These are phyloP conservation scores for Varanus komodoensis DNA, from an alignment of 2,113 vertebrate species.

Conservation along the genomic window DNA sequence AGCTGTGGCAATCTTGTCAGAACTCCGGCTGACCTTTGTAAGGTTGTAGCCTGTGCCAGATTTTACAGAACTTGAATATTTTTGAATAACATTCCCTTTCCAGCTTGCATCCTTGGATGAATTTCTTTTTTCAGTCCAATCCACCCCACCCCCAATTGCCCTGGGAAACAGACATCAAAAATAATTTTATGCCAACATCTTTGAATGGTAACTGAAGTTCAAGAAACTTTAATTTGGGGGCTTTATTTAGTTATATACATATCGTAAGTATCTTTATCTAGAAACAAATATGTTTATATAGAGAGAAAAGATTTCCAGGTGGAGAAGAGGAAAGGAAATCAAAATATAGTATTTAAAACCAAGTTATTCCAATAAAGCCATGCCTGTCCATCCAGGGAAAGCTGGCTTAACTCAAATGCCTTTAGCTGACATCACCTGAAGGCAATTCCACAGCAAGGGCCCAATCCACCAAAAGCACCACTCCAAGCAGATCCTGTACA, in stretches of 20 bases:
- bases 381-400: too few species aligned
- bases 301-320: too few species aligned
- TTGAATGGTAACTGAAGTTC: neutral
- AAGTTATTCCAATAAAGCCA: too few species aligned
- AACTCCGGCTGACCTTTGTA: conserved; percentile 46
- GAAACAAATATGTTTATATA: too few species aligned
- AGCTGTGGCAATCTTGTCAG: conserved; percentile 53
- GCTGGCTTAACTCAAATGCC: too few species aligned
- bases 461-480: too few species aligned
- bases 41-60: conserved; percentile 58
- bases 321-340: neutral
- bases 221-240: neutral
- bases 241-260: neutral
- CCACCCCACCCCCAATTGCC: neutral
- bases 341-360: too few species aligned
- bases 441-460: too few species aligned
- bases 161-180: neutral
- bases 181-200: conserved; percentile 28
- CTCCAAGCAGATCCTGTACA: too few species aligned
- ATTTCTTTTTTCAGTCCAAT: neutral
- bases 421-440: too few species aligned
- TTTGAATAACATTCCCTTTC: conserved; percentile 26
- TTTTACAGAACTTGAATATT: conserved; percentile 40
- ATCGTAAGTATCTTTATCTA: too few species aligned
- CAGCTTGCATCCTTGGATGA: neutral